These are phyloP conservation scores for Heliconius sara DNA, from an alignment of 2,888 invertebrate species.

Conservation along the genomic window DNA sequence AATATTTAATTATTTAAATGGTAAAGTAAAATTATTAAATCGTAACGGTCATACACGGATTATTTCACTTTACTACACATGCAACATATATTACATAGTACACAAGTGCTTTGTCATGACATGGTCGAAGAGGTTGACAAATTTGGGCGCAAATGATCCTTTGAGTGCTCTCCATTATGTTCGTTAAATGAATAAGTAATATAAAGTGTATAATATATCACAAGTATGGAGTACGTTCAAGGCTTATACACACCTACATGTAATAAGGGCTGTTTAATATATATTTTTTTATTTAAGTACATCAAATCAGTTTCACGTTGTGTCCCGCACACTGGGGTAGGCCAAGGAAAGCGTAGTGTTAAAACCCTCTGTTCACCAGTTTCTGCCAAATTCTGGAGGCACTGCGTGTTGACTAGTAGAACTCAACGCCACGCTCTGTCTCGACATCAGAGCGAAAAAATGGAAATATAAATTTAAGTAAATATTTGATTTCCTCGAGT, in stretches of 20 bases:
- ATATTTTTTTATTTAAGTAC: background rate
- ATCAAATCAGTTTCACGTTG: too few relatives aligned
- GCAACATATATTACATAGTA: background rate
- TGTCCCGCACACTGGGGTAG: too few relatives aligned
- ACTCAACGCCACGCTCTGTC: too few relatives aligned
- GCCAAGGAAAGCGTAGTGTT: too few relatives aligned
- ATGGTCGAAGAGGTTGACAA: slow-evolving; percentile 28
- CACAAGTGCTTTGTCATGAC: slow-evolving; percentile 20
- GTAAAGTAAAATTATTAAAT: too few relatives aligned
- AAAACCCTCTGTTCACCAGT: too few relatives aligned
- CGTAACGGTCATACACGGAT: background rate
- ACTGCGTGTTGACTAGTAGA: too few relatives aligned
- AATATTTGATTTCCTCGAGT: too few relatives aligned
- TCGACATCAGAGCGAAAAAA: too few relatives aligned
- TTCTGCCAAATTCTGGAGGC: too few relatives aligned
- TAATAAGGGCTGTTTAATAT: background rate
- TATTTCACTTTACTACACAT: background rate
- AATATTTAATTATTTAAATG: background rate
- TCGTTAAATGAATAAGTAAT: slow-evolving; percentile 4
- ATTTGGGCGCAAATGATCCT: slow-evolving; percentile 22
- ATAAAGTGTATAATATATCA: background rate
- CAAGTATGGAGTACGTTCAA: background rate
- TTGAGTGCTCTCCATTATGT: slow-evolving; percentile 18
- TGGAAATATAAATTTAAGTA: too few relatives aligned
- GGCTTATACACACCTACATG: background rate